Conservation (phyloP, 2,888 invertebrate species). For the Pyrrhosoma nymphula region DNA sequence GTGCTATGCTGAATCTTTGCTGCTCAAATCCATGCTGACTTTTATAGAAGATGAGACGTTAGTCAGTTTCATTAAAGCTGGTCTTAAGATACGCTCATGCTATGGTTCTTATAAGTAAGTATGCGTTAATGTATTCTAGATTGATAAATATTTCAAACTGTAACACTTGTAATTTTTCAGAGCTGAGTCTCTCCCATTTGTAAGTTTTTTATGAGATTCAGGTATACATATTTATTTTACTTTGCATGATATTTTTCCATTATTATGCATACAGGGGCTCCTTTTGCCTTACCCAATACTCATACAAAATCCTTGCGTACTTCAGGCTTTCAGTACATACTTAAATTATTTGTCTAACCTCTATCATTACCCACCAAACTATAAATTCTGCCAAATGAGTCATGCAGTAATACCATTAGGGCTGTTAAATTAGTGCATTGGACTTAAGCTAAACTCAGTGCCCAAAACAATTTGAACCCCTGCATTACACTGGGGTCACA, state of each 20-base stretch:
- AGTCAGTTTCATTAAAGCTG: conserved; percentile 94
- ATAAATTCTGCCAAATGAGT: too few relatives aligned
- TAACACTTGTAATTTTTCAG: background rate
- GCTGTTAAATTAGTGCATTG: too few relatives aligned
- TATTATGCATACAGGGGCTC: too few relatives aligned
- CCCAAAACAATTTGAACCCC: too few relatives aligned
- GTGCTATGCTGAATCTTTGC: conserved; percentile 94
- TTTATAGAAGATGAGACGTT: conserved; percentile 97
- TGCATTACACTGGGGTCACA: too few relatives aligned
- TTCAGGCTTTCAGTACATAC: too few relatives aligned
- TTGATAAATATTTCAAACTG: background rate
- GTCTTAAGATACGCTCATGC: conserved; percentile 94
- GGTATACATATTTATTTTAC: background rate
- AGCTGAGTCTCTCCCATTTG: background rate
- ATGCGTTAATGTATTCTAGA: conserved; percentile 46
- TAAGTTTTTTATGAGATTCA: background rate
- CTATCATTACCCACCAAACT: too few relatives aligned
- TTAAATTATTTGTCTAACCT: too few relatives aligned
- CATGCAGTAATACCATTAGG: too few relatives aligned
- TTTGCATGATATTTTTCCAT: background rate
- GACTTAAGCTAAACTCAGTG: too few relatives aligned
- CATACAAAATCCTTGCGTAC: too few relatives aligned
- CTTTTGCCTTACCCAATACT: too few relatives aligned
- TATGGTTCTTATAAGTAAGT: conserved; percentile 94
- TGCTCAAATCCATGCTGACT: conserved; percentile 93